phyloP scores from a whole-genome alignment of 2,888 invertebrate species.

The Drosophila trichaetosa region DNA sequence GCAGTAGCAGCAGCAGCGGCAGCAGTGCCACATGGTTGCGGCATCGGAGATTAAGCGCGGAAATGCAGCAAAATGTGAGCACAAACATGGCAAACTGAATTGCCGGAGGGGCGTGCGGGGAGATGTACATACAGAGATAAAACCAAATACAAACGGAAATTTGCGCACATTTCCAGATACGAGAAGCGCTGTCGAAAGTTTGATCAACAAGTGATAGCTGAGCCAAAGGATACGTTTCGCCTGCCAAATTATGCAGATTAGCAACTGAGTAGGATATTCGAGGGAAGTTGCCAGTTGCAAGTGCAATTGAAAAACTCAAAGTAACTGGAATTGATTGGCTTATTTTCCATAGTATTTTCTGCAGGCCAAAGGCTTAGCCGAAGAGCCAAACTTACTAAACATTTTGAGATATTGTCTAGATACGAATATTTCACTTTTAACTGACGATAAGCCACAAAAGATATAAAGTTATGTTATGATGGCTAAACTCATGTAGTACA shows the following conservation, averaged over 20 bases:
- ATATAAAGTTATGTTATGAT: not conserved
- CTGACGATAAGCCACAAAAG: not conserved
- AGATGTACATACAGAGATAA: not conserved
- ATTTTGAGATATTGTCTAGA: not conserved
- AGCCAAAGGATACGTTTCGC: constrained; percentile 20
- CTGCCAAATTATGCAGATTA: constrained; percentile 73
- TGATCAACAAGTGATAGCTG: constrained; percentile 56
- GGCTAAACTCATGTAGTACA: not conserved
- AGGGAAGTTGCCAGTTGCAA: constrained; percentile 28
- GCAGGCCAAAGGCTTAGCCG: not conserved
- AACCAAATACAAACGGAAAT: constrained; percentile 43
- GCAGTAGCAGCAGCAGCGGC: not conserved
- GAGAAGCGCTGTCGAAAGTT: constrained; percentile 8
- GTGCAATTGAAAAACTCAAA: constrained; percentile 24
- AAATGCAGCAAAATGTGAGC: constrained; percentile 57
- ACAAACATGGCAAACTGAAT: constrained; percentile 31
- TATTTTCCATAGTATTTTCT: not conserved
- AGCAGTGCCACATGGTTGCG: constrained; percentile 30
- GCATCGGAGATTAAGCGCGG: constrained; percentile 69
- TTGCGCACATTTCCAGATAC: constrained; percentile 33
- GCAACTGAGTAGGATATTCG: constrained; percentile 28
- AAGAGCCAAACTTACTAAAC: not conserved
- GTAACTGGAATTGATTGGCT: constrained; percentile 21
- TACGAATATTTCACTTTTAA: not conserved
- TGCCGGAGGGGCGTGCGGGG: not conserved